Evolutionary conservation across 2,888 invertebrate genomes (phyloP).

Genomic region (Anoplius nigerrimus): DNA sequence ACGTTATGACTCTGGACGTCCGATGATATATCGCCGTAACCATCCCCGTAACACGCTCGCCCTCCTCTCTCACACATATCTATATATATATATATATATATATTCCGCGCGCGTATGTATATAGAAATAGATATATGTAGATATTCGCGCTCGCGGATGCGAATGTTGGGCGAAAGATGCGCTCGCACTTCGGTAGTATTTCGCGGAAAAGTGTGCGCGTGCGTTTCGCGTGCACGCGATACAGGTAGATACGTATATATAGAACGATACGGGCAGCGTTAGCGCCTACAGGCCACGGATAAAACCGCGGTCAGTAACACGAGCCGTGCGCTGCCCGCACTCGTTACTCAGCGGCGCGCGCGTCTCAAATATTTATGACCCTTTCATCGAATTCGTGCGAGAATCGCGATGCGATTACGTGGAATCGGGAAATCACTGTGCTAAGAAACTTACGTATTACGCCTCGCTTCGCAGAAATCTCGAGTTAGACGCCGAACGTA

Average conservation of each 20-base stretch:
- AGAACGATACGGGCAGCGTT: conserved; percentile 12
- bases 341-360: not conserved
- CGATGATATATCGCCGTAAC: conserved; percentile 66
- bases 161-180: not conserved
- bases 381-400: not conserved
- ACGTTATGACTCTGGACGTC: conserved; percentile 68
- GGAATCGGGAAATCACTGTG: not conserved
- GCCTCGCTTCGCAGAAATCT: too few relatives aligned
- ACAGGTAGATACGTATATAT: not conserved
- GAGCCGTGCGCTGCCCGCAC: not conserved
- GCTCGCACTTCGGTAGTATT: not conserved
- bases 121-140: too few relatives aligned
- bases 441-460: too few relatives aligned
- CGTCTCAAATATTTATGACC: conserved; percentile 3
- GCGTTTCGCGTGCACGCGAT: conserved; percentile 15
- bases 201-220: not conserved
- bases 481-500: too few relatives aligned
- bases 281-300: conserved; percentile 32
- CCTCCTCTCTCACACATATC: not conserved
- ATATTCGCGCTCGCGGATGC: not conserved
- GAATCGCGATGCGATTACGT: not conserved
- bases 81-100: too few relatives aligned
- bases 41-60: conserved; percentile 22
- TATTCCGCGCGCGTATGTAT: too few relatives aligned
- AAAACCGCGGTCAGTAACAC: conserved; percentile 28